phyloP scores from a whole-genome alignment of 2,113 vertebrate genomes.

The Saguinus imperator region DNA sequence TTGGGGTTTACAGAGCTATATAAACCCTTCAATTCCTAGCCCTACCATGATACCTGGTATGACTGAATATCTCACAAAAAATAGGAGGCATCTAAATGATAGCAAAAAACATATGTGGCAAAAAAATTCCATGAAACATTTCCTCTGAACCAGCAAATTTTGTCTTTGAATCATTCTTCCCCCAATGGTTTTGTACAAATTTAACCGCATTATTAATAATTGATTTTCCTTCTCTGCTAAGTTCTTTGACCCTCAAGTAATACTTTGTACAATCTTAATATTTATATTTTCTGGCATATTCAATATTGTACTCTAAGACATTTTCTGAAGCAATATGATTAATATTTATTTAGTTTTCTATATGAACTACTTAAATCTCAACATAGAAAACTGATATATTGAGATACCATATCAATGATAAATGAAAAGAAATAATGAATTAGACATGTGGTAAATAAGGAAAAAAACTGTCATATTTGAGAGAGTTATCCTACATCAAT shows the following conservation, averaged over 20 bases:
- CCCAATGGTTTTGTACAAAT: neutral
- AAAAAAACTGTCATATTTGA: neutral
- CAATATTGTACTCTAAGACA: neutral
- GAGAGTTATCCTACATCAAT: constrained; percentile 41
- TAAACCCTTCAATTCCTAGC: neutral
- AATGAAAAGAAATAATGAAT: constrained; percentile 48
- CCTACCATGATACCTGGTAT: neutral
- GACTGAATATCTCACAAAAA: neutral
- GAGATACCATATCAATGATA: constrained; percentile 29
- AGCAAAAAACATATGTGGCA: neutral
- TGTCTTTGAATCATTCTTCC: neutral
- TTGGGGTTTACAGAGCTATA: neutral
- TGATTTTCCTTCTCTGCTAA: constrained; percentile 30
- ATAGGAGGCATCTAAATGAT: neutral
- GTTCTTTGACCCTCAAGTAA: constrained; percentile 21
- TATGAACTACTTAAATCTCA: constrained; percentile 42
- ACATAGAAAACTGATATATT: constrained; percentile 22
- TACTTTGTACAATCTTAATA: neutral
- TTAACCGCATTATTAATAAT: neutral
- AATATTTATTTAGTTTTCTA: constrained; percentile 59
- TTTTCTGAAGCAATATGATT: constrained; percentile 42
- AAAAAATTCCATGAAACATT: neutral
- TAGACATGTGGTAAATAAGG: constrained; percentile 30
- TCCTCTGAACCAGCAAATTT: neutral
- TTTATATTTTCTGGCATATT: constrained; percentile 50